These are phyloP conservation scores for Eupithecia dodoneata DNA, from an alignment of 2,888 invertebrate species.

Conservation along the genomic window DNA sequence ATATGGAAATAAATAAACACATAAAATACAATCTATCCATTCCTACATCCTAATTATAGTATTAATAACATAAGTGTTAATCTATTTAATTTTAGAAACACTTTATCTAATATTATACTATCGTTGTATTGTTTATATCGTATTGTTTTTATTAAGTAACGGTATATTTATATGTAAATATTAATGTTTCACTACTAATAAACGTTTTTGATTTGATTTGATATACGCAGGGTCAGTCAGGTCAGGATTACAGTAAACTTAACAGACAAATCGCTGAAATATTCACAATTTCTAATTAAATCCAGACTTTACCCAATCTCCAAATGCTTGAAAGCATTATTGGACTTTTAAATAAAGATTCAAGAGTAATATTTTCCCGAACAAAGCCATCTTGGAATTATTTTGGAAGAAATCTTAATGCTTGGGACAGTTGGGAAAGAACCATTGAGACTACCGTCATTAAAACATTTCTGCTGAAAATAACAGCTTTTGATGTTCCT, in stretches of 20 bases:
- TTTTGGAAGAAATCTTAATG: conserved; percentile 39
- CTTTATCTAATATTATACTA: background rate
- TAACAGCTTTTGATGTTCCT: conserved; percentile 25
- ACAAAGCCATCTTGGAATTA: conserved; percentile 39
- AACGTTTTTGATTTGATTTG: too few relatives aligned
- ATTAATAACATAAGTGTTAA: background rate
- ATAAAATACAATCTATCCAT: background rate
- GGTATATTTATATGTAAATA: too few relatives aligned
- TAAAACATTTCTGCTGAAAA: conserved; percentile 32
- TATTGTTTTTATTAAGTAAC: too few relatives aligned
- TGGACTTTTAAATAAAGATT: conserved; percentile 20
- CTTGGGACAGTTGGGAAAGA: conserved; percentile 33
- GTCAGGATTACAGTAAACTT: background rate
- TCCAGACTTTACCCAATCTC: background rate
- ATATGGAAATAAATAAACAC: too few relatives aligned
- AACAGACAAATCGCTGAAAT: background rate
- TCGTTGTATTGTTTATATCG: too few relatives aligned
- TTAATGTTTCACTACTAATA: too few relatives aligned
- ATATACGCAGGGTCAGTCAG: background rate
- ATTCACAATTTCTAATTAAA: background rate
- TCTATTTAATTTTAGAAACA: background rate
- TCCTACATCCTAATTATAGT: background rate
- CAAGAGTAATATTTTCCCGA: conserved; percentile 36
- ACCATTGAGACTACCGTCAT: conserved; percentile 36
- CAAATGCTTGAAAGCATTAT: conserved; percentile 5